Evolutionary conservation across 2,113 vertebrate genomes (phyloP).

Genomic region (Strix uralensis): DNA sequence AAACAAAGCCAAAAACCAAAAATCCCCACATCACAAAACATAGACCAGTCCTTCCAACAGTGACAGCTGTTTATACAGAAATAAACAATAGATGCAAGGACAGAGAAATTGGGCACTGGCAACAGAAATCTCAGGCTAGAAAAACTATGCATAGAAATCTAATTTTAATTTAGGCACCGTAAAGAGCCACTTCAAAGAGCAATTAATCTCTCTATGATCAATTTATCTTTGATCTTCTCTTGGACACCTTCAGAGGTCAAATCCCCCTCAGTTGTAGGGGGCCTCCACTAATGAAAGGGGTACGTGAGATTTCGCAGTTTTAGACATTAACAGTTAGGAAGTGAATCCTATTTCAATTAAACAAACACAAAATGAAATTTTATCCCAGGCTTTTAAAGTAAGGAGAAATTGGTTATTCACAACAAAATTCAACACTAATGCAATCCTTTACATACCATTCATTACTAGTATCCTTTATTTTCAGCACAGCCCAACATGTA

Average conservation of each 20-base stretch:
- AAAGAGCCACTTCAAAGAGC: neutral
- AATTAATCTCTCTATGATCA: neutral
- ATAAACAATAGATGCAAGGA: neutral
- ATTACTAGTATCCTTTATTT: neutral
- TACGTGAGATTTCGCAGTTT: neutral
- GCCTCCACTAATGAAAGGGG: neutral
- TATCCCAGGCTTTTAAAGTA: neutral
- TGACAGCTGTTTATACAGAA: constrained; percentile 18
- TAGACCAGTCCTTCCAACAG: neutral
- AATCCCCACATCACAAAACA: neutral
- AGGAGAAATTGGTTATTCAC: neutral
- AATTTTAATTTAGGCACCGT: neutral
- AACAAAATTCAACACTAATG: neutral
- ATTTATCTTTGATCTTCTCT: neutral
- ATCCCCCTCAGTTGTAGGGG: neutral
- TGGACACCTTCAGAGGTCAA: neutral
- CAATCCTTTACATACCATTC: neutral
- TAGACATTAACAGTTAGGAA: neutral
- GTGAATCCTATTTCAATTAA: neutral
- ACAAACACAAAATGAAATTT: neutral
- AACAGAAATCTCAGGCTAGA: neutral
- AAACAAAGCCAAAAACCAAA: neutral
- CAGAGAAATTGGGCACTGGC: neutral
- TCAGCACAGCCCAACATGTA: neutral
- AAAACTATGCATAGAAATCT: neutral